These are phyloP conservation scores for Cyrtonyx montezumae DNA, from an alignment of 2,113 vertebrate species.

Conservation along the genomic window DNA sequence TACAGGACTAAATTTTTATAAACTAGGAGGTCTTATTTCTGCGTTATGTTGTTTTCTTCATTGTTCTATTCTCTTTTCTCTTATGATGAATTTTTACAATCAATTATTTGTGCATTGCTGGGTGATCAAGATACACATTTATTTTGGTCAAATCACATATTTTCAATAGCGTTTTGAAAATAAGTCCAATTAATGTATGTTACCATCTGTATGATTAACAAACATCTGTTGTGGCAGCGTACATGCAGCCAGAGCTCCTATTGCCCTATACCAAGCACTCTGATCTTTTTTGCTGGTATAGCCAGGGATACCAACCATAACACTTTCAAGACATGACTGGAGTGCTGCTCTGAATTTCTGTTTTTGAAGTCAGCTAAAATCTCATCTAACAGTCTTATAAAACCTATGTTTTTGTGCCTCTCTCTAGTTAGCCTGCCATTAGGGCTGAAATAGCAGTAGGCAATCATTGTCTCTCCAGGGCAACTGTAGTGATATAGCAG, in stretches of 20 bases:
- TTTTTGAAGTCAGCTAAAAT: not conserved
- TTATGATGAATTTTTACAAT: not conserved
- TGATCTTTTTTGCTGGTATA: not conserved
- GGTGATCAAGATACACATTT: fast-evolving
- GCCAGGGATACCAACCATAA: not conserved
- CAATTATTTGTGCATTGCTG: not conserved
- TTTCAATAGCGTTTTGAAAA: not conserved
- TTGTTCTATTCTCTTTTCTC: not conserved
- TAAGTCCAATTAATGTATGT: not conserved
- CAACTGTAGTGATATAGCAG: not conserved
- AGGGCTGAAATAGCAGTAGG: not conserved
- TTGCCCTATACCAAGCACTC: not conserved
- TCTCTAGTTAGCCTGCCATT: not conserved
- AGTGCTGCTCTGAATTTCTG: not conserved
- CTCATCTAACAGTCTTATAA: not conserved
- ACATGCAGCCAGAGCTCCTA: not conserved
- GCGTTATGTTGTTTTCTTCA: not conserved
- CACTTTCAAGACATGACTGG: not conserved
- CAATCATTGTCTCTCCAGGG: not conserved
- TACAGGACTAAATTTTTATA: not conserved
- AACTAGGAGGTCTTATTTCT: not conserved
- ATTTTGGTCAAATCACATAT: not conserved
- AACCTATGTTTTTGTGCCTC: not conserved
- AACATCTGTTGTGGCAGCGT: not conserved
- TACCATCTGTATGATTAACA: no score